Base-by-base conservation (phyloP, 23 tunicate genomes). In the Ciona savignyi region DNA sequence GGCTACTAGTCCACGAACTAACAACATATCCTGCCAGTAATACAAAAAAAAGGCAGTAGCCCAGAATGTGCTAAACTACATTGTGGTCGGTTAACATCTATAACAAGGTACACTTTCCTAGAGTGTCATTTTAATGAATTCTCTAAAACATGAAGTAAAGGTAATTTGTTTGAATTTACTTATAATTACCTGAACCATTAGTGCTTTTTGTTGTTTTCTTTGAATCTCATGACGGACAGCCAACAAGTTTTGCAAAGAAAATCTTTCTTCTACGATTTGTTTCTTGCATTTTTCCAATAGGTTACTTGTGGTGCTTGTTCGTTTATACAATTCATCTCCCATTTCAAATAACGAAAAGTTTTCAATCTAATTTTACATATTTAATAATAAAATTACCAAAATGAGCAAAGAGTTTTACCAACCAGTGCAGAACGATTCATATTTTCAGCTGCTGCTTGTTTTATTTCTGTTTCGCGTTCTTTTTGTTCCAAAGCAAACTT, bases 401-500 rank as follows among this genome's bases (percentile, higher is more conserved):
- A n/a, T n/a, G n/a, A n/a, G n/a, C n/a, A n/a, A n/a, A n/a, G n/a
- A n/a, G n/a, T n/a, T n/a, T 42, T 42, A 42, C 56, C 56, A 42
- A 42, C 15, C 56, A n/a, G n/a, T n/a, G n/a, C n/a, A n/a, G n/a
- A n/a, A n/a, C n/a, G n/a, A n/a, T n/a, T n/a, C n/a, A n/a, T n/a
- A n/a, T n/a, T 42, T 42, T 42, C 15, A 6, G 56, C 15, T 6
- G 15, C 56, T 42, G 9, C 56, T 42, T 42, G 11, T 42, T 42
- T 42, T 42, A 42, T 6, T 42, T 42, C 34, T 20, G 32, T 35
- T 23, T 69, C 73, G 32, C 51, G 33, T 33, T 28, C 33, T 69
- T 69, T 69, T 33, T n/a, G 32, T n/a, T 69, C 73, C 49, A 31
- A 29, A 30, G 51, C 49, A 69, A 69, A 31, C 51, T 69, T 69